Evolutionary conservation across 2,113 vertebrate genomes (phyloP), one percentile per base, ranked within the genome.

Genomic region (Anoplopoma fimbria): DNA sequence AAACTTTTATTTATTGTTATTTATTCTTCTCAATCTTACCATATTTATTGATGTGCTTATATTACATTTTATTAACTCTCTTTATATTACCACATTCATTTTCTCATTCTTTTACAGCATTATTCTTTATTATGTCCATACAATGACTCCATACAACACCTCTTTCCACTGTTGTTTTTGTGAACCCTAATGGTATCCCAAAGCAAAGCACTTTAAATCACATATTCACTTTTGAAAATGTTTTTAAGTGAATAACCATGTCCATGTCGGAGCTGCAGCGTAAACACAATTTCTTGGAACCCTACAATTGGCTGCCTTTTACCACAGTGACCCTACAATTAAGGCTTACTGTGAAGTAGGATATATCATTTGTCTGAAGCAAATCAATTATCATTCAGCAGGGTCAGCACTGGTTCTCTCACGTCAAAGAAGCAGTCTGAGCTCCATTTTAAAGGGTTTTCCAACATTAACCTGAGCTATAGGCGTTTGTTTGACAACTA

Each of bases 311-410:
- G 23, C 62, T 3, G 5, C 34, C 47, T 49, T 81, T 83, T 69
- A 40, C 47, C 31, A 65, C 64, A 78, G 47, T 75, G 63, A 38
- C 68, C 65, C 65, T 73, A 36, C 63, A 74, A 77, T 83, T 77
- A 77, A 36, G 68, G 55, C 64, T 79, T 40, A 61, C 51, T 45
- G 21, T 78, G 63, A 77, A 38, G 38, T 68, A n/a, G 29, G 67
- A 40, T 57, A 33, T 71, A 64, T 72, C 40, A 80, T 88, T 82
- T 83, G 45, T 40, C 60, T 79, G 73, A 81, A 51, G 55, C n/a
- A 40, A 67, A 82, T 79, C 79, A 45, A 61, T 81, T 38, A 75
- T 45, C 63, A 69, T 60, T n/a, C 38, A 58, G 74, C 47, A 49
- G 49, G 57, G 51, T 45, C 65, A 82, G 65, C 33, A 40, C 33